Percentiles rank a stretch among this genome's conserved stretches.
Conservation (phyloP, 2,888 invertebrate species). For the Frankliniella intonsa region DNA sequence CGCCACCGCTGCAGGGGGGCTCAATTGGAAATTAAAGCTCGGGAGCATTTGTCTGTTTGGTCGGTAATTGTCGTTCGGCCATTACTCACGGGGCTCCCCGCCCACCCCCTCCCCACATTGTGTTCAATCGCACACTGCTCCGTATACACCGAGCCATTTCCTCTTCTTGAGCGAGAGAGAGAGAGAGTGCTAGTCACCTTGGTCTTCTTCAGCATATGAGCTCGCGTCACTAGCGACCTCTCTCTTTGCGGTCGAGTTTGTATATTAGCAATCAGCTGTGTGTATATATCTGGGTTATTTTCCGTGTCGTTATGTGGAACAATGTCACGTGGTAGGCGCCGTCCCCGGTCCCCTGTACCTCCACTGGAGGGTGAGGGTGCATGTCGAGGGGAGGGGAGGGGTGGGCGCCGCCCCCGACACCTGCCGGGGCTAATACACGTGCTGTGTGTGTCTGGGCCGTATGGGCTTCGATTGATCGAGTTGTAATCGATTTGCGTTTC, state of each 20-base stretch:
- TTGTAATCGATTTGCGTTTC: constrained; percentile 13
- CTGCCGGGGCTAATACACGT: background rate
- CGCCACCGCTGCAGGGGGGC: background rate
- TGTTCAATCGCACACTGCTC: background rate
- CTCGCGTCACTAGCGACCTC: background rate
- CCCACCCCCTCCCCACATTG: background rate
- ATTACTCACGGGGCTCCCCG: background rate
- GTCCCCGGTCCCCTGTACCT: background rate
- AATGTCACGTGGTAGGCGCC: background rate
- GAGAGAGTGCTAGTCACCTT: background rate
- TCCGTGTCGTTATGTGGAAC: background rate
- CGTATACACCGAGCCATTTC: background rate
- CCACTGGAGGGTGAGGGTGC: background rate
- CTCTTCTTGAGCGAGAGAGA: background rate
- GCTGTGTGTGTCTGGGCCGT: background rate
- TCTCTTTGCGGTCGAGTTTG: background rate
- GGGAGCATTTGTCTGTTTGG: background rate
- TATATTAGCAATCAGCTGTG: no score
- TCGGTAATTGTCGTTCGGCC: background rate
- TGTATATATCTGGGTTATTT: no score
- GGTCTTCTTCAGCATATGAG: background rate
- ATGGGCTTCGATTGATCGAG: constrained; percentile 3
- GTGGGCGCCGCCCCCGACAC: background rate
- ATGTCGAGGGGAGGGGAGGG: background rate
- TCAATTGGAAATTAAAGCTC: background rate